Evolutionary conservation across 2,888 invertebrate genomes (phyloP), one percentile per base, ranked within the genome.

Genomic region (Andrena marginata): DNA sequence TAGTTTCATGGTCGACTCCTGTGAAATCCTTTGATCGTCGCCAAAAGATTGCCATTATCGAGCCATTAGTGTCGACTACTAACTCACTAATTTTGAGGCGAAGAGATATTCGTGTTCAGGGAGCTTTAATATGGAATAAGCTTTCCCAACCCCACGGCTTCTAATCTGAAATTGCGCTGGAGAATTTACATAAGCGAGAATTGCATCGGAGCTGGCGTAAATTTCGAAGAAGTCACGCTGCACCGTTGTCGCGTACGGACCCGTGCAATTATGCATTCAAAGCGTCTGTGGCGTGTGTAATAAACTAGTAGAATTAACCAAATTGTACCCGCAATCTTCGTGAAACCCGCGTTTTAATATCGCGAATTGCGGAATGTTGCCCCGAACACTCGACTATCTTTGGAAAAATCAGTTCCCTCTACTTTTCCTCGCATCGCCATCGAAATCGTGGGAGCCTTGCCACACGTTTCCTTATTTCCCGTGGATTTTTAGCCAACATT

Each of bases 151-250:
- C 26, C n/a, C 23, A n/a, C 13, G 2, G 6, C 42, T 23, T 64
- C 20, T 29, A 70, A 64, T 63, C 33, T 20, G 56, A 54, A 67
- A 77, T 77, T 74, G 42, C 68, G 35, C 16, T 31, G 7, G 4
- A 35, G 65, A 65, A 77, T 77, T 77, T 77, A 23, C 71, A 71
- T 71, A 77, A 71, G 60, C 68, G 79, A 59, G 51, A 68, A 79
- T 70, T 64, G 51, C 77, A 35, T 31, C 51, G 42, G 31, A 31
- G 23, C 23, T 10, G 26, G 13, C 35, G 56, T 65, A 70, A 79
- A 77, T 77, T 79, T 77, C 59, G 56, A 77, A 65, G 49, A 23
- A 68, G 16, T 33, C 31, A 33, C 10, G 20, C 8, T 4, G 31
- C 31, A 31, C 5, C 67, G 20, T 49, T 29, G 60, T 60, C 48